Conservation (phyloP, 2,797 vertebrate species). For the Etheostoma perlongum region DNA sequence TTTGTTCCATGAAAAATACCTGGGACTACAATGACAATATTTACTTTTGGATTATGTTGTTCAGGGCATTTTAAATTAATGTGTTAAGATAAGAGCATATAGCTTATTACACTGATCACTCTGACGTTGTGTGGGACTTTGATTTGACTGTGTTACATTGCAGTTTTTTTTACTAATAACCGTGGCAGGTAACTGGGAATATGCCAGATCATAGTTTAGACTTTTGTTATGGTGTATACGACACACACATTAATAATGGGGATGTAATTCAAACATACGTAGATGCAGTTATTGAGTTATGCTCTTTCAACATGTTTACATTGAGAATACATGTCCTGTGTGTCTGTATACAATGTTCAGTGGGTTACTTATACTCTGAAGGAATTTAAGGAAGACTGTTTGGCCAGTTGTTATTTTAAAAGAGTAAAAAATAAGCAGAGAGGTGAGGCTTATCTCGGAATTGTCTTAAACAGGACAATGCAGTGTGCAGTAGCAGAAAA, state of each 20-base stretch:
- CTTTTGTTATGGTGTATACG: slow-evolving; percentile 2
- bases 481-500: slow-evolving; percentile 59
- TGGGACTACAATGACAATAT: slow-evolving; percentile 50
- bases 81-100: slow-evolving; percentile 46
- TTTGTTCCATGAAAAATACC: slow-evolving; percentile 46
- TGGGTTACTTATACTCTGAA: slow-evolving; percentile 73
- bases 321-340: slow-evolving; percentile 60
- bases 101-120: slow-evolving; percentile 60
- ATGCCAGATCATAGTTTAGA: slow-evolving; percentile 35
- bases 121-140: slow-evolving; percentile 63
- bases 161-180: slow-evolving; percentile 25
- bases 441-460: slow-evolving; percentile 60
- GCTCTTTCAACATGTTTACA: slow-evolving; percentile 73
- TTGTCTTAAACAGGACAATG: slow-evolving; percentile 76
- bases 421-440: slow-evolving; percentile 22
- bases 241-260: slow-evolving; percentile 1
- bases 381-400: slow-evolving; percentile 78
- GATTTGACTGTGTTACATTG: slow-evolving; percentile 36
- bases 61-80: slow-evolving; percentile 74
- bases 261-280: slow-evolving; percentile 30
- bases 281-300: slow-evolving; percentile 54
- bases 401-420: slow-evolving; percentile 79
- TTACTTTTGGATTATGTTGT: slow-evolving; percentile 44
- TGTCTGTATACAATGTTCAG: slow-evolving; percentile 47
- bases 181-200: slow-evolving; percentile 29